These are phyloP conservation scores for Opisthograptis luteolata DNA, from an alignment of 2,888 invertebrate genomes.

Conservation along the genomic window DNA sequence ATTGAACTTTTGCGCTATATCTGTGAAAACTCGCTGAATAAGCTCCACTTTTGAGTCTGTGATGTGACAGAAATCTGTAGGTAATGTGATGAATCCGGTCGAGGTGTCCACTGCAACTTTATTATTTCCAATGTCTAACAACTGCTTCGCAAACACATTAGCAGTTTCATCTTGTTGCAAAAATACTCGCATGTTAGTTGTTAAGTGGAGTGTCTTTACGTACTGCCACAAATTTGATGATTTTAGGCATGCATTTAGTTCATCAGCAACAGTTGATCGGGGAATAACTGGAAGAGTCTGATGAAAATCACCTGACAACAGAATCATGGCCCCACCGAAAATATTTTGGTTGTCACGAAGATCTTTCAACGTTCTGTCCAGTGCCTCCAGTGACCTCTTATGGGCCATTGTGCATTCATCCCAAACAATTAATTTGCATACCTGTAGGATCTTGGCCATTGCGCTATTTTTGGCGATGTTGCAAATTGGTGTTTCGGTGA, in stretches of 20 bases:
- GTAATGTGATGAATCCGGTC: no score
- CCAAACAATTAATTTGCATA: slow-evolving; percentile 41
- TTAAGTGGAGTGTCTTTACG: slow-evolving; percentile 41
- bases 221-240: slow-evolving; percentile 39
- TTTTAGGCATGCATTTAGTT: slow-evolving; percentile 44
- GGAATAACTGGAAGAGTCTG: slow-evolving; percentile 46
- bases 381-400: slow-evolving; percentile 37
- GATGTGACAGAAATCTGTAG: no score
- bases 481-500: slow-evolving; percentile 37
- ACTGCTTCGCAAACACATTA: no score
- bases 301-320: slow-evolving; percentile 46
- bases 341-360: slow-evolving; percentile 36
- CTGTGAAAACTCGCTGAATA: no score
- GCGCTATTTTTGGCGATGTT: slow-evolving; percentile 39
- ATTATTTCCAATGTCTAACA: no score
- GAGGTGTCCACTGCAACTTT: no score
- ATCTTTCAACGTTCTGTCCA: slow-evolving; percentile 40
- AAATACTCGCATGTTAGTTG: slow-evolving; percentile 36
- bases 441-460: slow-evolving; percentile 34
- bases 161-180: no score
- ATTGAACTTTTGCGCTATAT: no score
- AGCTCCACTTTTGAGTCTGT: no score
- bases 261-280: slow-evolving; percentile 41
- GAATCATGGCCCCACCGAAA: slow-evolving; percentile 39
- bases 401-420: slow-evolving; percentile 46